Evolutionary conservation across 2,113 vertebrate species (phyloP).

Genomic region (Mesocricetus auratus): DNA sequence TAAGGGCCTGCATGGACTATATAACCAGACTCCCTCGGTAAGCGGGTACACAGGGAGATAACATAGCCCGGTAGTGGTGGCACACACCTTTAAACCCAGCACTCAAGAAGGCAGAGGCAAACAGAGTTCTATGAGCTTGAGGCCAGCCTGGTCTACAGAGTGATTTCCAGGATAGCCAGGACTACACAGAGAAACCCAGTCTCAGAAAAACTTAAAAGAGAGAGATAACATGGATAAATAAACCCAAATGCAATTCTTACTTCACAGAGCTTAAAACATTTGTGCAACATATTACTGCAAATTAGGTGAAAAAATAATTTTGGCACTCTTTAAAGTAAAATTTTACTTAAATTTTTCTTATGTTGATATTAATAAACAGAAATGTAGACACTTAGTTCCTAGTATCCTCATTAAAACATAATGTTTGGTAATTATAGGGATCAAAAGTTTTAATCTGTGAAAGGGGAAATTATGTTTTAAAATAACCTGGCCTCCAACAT

Average conservation of each 20-base stretch:
- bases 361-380: conserved; percentile 13
- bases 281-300: background rate
- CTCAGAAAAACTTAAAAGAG: no score
- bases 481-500: background rate
- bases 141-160: no score
- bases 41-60: background rate
- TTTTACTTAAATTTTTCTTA: background rate
- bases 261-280: background rate
- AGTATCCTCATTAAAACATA: conserved; percentile 11
- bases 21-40: background rate
- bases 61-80: no score
- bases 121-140: no score
- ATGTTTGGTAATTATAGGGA: background rate
- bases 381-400: background rate
- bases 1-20: background rate
- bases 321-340: conserved; percentile 2
- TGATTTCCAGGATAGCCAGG: no score
- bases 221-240: background rate
- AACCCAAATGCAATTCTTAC: conserved; percentile 35
- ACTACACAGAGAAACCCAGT: no score
- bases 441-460: background rate
- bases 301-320: background rate
- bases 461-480: conserved; percentile 11
- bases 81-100: no score
- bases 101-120: no score